These are phyloP conservation scores for Ditylenchus dipsaci DNA, from an alignment of 1,140 invertebrate genomes.

Conservation along the genomic window DNA sequence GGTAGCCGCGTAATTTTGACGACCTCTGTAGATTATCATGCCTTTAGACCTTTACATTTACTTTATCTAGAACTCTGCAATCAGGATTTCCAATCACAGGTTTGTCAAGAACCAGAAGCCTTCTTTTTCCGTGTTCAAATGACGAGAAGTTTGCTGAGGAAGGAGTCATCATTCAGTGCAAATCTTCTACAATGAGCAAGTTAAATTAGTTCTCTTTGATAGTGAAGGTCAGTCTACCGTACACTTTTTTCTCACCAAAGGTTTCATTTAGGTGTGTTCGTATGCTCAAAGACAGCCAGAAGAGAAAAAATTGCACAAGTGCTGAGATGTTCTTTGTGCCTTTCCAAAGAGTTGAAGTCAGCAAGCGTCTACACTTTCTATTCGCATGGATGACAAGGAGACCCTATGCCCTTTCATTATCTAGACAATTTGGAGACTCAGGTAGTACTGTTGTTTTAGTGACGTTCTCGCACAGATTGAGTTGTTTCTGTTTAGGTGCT, in stretches of 20 bases:
- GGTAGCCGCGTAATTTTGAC: no score
- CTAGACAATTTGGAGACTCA: constrained; percentile 51
- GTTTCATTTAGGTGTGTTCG: constrained; percentile 45
- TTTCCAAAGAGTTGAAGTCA: constrained; percentile 46
- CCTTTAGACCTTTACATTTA: not conserved
- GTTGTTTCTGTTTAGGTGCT: constrained; percentile 25
- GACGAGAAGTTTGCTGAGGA: constrained; percentile 29
- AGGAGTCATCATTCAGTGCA: constrained; percentile 53
- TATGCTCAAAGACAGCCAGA: constrained; percentile 51
- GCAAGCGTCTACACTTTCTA: constrained; percentile 50
- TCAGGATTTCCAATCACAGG: constrained; percentile 37
- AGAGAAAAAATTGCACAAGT: constrained; percentile 38
- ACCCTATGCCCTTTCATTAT: constrained; percentile 56
- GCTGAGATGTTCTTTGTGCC: constrained; percentile 58
- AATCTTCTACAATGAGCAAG: constrained; percentile 50
- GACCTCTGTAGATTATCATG: not conserved
- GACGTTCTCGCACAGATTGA: not conserved
- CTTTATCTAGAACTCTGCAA: constrained; percentile 9
- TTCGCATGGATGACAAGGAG: constrained; percentile 56
- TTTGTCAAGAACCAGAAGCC: constrained; percentile 45
- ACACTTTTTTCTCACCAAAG: not conserved
- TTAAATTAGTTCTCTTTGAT: constrained; percentile 58
- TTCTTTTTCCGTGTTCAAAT: constrained; percentile 50
- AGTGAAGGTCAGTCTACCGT: no score
- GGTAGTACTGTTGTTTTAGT: constrained; percentile 30